Evolutionary conservation across 2,797 vertebrate genomes (phyloP).

Genomic region (Syndactyla subalaris): DNA sequence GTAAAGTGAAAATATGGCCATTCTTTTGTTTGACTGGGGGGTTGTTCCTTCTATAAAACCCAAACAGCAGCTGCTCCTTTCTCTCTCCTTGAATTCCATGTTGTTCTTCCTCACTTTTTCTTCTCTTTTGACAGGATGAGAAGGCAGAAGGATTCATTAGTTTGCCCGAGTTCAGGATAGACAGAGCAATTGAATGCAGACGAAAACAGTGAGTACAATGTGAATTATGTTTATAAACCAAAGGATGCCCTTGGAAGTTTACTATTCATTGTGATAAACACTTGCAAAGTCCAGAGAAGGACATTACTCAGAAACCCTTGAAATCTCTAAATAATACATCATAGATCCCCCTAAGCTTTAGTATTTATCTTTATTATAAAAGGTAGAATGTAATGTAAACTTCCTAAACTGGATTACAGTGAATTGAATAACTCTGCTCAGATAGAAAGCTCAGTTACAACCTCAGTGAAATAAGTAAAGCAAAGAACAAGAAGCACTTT

Average conservation of each 20-base stretch:
- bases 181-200: constrained; percentile 88
- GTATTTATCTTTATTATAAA: background rate
- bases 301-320: background rate
- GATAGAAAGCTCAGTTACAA: background rate
- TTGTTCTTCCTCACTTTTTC: background rate
- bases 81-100: background rate
- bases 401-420: background rate
- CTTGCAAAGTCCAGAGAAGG: background rate
- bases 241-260: background rate
- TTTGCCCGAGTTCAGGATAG: constrained; percentile 92
- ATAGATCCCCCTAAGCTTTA: background rate
- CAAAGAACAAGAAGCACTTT: background rate
- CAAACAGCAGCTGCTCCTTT: background rate
- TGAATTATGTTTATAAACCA: background rate
- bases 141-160: constrained; percentile 92
- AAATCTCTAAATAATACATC: background rate
- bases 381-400: background rate
- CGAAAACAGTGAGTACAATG: constrained; percentile 86
- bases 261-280: background rate
- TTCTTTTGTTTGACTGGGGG: background rate
- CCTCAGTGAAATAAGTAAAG: background rate
- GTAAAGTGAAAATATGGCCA: background rate
- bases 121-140: constrained; percentile 80
- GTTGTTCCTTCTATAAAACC: background rate
- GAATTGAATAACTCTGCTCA: background rate